Percentiles rank a stretch among this genome's conserved stretches.
These are phyloP conservation scores for Macropodus opercularis DNA, from an alignment of 2,797 vertebrate species.

Conservation along the genomic window DNA sequence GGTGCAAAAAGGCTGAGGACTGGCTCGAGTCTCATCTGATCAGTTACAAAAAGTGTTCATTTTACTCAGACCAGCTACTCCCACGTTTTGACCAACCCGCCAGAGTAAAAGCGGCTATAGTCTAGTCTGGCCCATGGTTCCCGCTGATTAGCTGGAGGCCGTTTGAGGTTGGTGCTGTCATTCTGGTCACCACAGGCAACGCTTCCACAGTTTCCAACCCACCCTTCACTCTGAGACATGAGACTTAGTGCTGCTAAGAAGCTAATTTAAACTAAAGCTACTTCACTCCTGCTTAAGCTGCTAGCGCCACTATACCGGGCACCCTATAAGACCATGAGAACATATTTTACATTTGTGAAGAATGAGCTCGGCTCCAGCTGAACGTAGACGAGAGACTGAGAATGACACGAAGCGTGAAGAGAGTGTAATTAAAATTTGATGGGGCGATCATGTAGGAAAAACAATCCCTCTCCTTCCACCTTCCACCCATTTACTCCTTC, in stretches of 20 bases:
- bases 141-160: constrained; percentile 10
- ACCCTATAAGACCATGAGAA: constrained; percentile 58
- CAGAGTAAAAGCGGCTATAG: constrained; percentile 30
- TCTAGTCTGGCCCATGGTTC: not conserved
- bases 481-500: constrained; percentile 43
- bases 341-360: constrained; percentile 72
- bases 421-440: constrained; percentile 63
- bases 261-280: constrained; percentile 71
- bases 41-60: not conserved
- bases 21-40: too few species aligned
- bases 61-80: not conserved
- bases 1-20: too few species aligned
- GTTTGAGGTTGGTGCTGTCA: not conserved
- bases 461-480: constrained; percentile 41
- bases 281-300: constrained; percentile 65
- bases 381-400: constrained; percentile 58
- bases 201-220: constrained; percentile 49
- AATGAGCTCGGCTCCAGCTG: constrained; percentile 64
- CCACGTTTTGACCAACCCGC: constrained; percentile 15
- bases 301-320: constrained; percentile 60
- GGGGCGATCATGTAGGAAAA: constrained; percentile 42
- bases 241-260: constrained; percentile 67
- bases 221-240: constrained; percentile 58
- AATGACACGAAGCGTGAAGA: constrained; percentile 56
- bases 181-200: constrained; percentile 17